Base-by-base conservation (phyloP, 2,888 invertebrate species). In the Caenorhabditis uteleia region DNA sequence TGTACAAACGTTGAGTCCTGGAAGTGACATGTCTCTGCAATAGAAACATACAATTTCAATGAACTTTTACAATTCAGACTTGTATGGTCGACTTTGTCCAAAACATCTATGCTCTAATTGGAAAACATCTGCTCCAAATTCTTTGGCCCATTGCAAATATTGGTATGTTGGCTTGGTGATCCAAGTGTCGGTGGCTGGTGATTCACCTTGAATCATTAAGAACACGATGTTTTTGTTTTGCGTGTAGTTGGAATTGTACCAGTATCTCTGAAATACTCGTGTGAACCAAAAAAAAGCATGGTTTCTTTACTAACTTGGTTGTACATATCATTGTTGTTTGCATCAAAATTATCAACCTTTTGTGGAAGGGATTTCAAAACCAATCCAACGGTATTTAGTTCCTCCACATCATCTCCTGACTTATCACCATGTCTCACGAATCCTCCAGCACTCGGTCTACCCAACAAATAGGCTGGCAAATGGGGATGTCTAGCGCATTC, bases 1-100 rank as follows among this genome's bases (percentile, higher is more conserved):
- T 68, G 65, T 91, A 44, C 95, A 85, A 82, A 89, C 93, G 45
- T 87, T 86, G 59, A 95, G 86, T 84, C 91, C 93, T 64, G 91
- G 89, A 0, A 89, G 88, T 51, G 90, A 89, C 68, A 91, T 84
- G 84, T 95, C 91, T 44, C 93, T 93, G 85, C n/a, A 61, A 55
- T 12, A 26, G 3, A 23, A 42, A 21, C 4, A 29, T 29, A 3
- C 6, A 12, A 46, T 46, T 31, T 31, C 16, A 29, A 6, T 36
- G 4, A 4, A 18, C 16, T 4, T 12, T 26, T 42, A 21, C 14
- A 50, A 14, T 6, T 36, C 18, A 18, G 16, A 36, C 36, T 29
- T 43, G 18, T 29, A 29, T 7, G 43, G 43, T 18, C 72, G 43
- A 23, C 69, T 70, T 10, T 62, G 36, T 39, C 78, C 78, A 42